Evolutionary conservation across 2,113 vertebrate species (phyloP), one percentile per base, ranked within the genome.

Genomic region (Scytalopus superciliaris): DNA sequence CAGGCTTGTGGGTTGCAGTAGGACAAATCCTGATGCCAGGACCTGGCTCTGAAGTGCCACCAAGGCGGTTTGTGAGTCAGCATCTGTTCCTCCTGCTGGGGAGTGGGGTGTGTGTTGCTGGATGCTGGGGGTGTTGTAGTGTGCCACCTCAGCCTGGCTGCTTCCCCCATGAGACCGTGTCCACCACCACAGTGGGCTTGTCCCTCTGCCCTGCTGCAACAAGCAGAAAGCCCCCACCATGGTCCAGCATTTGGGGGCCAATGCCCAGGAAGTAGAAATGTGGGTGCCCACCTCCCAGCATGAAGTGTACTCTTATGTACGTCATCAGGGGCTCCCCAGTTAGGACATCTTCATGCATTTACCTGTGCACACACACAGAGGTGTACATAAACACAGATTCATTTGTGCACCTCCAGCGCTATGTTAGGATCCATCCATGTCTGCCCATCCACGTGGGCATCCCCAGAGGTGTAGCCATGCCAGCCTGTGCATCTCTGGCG

Each of bases 401-500:
- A 2, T 31, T 16, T 6, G 33, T 3, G 6, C 39, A 13, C 30
- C 39, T 50, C 88, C 9, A 19, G 0, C 11, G 69, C 88, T 33
- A 15, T 5, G 0, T 21, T 42, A 8, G 85, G 37, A n/a, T 39
- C 50, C 10, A 0, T 31, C 56, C 31, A 1, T 1, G 3, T 33
- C 79, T 68, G 40, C n/a, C 31, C 44, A 16, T 16, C 66, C 4
- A 0, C 8, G 0, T 4, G 25, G 39, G 18, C 5, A 1, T 56
- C 33, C n/a, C 49, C 0, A 0, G 30, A 44, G 3, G 0, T 0
- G 8, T 1, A 2, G 14, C 69, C 7, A 1, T 79, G 40, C 70
- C 35, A 10, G 18, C 12, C 17, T 10, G 27, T 5, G 5, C 80
- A 8, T 47, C 44, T 37, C 64, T 0, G 0, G n/a, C 62, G 3